Evolutionary conservation across 2,113 vertebrate genomes (phyloP).

Genomic region (Orycteropus afer): DNA sequence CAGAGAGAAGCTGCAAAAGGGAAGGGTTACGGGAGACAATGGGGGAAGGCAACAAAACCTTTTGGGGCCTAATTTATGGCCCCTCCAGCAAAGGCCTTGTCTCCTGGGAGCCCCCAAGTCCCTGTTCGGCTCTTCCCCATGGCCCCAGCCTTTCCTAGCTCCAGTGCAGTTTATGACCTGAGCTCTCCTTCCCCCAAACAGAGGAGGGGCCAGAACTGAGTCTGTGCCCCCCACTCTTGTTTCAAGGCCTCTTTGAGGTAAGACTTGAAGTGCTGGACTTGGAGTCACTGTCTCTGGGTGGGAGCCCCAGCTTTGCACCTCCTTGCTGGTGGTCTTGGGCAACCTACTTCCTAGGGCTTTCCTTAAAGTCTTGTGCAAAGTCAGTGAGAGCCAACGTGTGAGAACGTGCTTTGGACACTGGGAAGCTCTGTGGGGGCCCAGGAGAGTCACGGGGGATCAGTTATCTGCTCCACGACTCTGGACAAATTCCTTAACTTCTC

Average conservation of each 20-base stretch:
- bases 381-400: not conserved
- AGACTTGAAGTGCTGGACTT: not conserved
- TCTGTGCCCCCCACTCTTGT: not conserved
- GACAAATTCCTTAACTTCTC: not conserved
- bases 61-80: not conserved
- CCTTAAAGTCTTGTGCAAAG: not conserved
- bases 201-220: not conserved
- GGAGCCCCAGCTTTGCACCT: not conserved
- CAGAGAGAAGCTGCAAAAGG: conserved; percentile 11
- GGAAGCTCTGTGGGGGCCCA: not conserved
- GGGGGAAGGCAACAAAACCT: not conserved
- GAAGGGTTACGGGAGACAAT: not conserved
- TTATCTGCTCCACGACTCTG: not conserved
- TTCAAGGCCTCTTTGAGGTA: not conserved
- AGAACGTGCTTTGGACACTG: not conserved
- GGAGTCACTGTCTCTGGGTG: not conserved
- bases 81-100: not conserved
- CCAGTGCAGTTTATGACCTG: not conserved
- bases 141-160: not conserved
- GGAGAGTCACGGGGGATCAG: not conserved
- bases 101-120: not conserved
- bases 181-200: not conserved
- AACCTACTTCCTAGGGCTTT: not conserved
- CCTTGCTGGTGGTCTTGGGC: not conserved
- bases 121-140: not conserved